Evolutionary conservation across 1,140 invertebrate species (phyloP), one percentile per base, ranked within the genome.

Genomic region (Drosophila arizonae): DNA sequence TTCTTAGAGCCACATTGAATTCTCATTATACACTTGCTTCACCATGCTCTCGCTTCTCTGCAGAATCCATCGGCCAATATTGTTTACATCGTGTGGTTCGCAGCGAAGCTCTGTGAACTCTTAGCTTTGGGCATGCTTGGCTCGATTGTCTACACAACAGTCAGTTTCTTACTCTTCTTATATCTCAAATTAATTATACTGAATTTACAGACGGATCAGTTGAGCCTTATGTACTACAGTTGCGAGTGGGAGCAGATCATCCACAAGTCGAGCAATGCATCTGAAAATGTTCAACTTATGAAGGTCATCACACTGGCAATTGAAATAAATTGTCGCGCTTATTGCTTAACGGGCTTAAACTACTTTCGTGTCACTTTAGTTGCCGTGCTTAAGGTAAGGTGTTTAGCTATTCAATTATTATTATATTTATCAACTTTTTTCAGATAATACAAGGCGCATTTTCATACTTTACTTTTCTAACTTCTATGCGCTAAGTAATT

Each of bases 371-470:
- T 90, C 6, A 89, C 67, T 54, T 50, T 90, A 21, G 54, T 54
- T 0, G 68, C 82, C 4, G 89, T 90, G 3, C 24, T 88, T 2
- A 88, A 82, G 61, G 85, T 88, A n/a, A 48, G 39, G 24, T 1
- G 36, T 15, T 13, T 26, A 26, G 6, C 13, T 28, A 24, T 43
- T 13, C 13, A 58, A 10, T 62, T 41, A 30, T 24, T 17, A n/a
- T 11, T 33, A 43, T 1, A 15, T 51, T 0, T 33, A 46, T n/a
- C 0, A 13, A 46, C 9, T 17, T 46, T 0, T 69, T 54, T 21
- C 36, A 87, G 84, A 87, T 87, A 43, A 73, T 87, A 4, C 84
- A 87, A 72, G 84, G 84, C 0, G 84, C 84, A 6, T 88, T 87
- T 17, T 87, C 84, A 1, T 87, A 87, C 21, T 87, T 88, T 41